Conservation (phyloP, 2,797 vertebrate species). For the Myoxocephalus aenaeus region DNA sequence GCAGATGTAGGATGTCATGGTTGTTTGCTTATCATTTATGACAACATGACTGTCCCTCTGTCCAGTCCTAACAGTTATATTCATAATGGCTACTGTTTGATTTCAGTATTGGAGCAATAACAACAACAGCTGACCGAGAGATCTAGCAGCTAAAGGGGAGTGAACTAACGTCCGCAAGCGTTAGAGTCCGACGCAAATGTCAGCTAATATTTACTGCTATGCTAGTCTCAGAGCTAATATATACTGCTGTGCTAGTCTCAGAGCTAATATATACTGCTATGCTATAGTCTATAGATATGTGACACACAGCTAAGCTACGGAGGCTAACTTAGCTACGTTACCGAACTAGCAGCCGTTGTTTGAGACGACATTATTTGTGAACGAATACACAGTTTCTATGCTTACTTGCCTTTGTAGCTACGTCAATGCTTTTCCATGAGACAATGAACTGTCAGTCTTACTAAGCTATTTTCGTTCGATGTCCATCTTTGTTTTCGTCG, state of each 20-base stretch:
- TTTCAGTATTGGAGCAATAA: constrained; percentile 29
- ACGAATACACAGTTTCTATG: background rate
- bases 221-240: too few species aligned
- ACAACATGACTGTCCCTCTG: background rate
- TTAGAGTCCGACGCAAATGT: too few species aligned
- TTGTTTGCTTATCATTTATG: background rate
- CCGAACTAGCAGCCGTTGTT: constrained; percentile 31
- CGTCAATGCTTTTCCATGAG: accelerated
- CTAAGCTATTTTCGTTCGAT: constrained; percentile 42
- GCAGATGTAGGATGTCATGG: background rate
- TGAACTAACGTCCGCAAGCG: background rate
- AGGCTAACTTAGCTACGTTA: constrained; percentile 61
- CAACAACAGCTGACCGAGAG: constrained; percentile 58
- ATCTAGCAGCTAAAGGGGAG: constrained; percentile 11
- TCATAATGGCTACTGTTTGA: constrained; percentile 32
- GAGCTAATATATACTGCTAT: background rate
- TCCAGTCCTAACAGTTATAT: background rate
- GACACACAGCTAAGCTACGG: constrained; percentile 47
- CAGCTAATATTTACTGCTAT: background rate
- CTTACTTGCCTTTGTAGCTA: accelerated
- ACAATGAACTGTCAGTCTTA: constrained; percentile 30
- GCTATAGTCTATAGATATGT: background rate
- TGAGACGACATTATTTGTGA: constrained; percentile 1
- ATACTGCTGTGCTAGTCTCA: too few species aligned
- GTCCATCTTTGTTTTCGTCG: constrained; percentile 66